phyloP scores from a whole-genome alignment of 2,797 vertebrate genomes.

The Carapus acus region DNA sequence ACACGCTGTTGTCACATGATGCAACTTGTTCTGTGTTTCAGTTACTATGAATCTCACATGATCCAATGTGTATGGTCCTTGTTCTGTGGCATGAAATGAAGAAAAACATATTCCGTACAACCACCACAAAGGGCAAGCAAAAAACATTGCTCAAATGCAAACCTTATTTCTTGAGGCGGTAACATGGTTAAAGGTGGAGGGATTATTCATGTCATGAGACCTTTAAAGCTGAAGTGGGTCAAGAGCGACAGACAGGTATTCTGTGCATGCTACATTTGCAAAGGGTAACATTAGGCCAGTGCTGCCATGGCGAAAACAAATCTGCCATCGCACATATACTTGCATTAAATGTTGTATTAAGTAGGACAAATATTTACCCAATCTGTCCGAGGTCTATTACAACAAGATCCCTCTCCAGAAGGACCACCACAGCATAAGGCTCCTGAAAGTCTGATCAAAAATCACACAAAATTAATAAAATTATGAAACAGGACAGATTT shows the following conservation, averaged over 20 bases:
- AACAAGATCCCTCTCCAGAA: constrained; percentile 96
- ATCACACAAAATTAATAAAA: constrained; percentile 6
- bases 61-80: too few relatives aligned
- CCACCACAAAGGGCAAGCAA: background rate
- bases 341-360: background rate
- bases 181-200: background rate
- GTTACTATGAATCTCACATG: too few relatives aligned
- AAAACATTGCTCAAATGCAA: background rate
- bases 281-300: constrained; percentile 1
- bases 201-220: background rate
- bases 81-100: too few relatives aligned
- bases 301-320: constrained; percentile 8
- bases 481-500: too few relatives aligned
- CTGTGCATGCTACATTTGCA: background rate
- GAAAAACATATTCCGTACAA: background rate
- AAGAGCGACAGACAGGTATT: background rate
- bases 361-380: constrained; percentile 78
- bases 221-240: background rate
- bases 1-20: background rate
- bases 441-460: constrained; percentile 89
- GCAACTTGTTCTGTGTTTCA: too few relatives aligned
- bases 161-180: background rate
- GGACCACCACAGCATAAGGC: constrained; percentile 95
- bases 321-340: too few relatives aligned
- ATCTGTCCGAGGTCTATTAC: constrained; percentile 97